Percentiles rank a stretch among this genome's conserved stretches.
These are phyloP conservation scores for Amiota communis DNA, from an alignment of 2,888 invertebrate species.

Conservation along the genomic window DNA sequence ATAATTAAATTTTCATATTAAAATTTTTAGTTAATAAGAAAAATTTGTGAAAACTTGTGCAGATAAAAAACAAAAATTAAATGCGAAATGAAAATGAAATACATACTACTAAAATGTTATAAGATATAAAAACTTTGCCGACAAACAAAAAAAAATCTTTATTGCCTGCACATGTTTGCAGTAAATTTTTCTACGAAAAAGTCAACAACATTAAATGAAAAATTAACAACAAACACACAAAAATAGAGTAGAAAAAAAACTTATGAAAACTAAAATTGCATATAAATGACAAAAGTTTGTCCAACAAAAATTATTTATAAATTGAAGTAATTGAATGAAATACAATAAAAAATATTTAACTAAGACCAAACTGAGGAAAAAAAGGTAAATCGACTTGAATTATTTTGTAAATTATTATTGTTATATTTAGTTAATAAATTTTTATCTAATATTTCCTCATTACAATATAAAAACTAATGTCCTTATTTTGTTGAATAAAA, in stretches of 20 bases:
- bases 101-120: not conserved
- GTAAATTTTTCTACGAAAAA: slow-evolving; percentile 9
- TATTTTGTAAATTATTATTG: too few relatives aligned
- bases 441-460: too few relatives aligned
- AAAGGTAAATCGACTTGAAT: too few relatives aligned
- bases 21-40: too few relatives aligned
- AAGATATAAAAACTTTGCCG: not conserved
- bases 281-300: not conserved
- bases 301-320: not conserved
- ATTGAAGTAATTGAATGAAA: too few relatives aligned
- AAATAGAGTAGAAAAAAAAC: slow-evolving; percentile 8
- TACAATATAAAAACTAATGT: too few relatives aligned
- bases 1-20: too few relatives aligned
- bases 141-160: slow-evolving; percentile 11
- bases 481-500: too few relatives aligned
- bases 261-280: not conserved
- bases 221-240: slow-evolving; percentile 31
- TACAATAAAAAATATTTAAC: too few relatives aligned
- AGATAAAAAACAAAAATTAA: not conserved
- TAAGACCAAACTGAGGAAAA: too few relatives aligned
- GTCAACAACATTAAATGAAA: slow-evolving; percentile 9
- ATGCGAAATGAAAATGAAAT: not conserved
- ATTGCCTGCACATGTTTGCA: slow-evolving; percentile 19
- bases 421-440: too few relatives aligned
- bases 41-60: too few relatives aligned